A percentile compares a stretch with the other conserved stretches of the same genome.
Conservation (phyloP, 1,140 invertebrate species). For the Drosophila carrolli region DNA sequence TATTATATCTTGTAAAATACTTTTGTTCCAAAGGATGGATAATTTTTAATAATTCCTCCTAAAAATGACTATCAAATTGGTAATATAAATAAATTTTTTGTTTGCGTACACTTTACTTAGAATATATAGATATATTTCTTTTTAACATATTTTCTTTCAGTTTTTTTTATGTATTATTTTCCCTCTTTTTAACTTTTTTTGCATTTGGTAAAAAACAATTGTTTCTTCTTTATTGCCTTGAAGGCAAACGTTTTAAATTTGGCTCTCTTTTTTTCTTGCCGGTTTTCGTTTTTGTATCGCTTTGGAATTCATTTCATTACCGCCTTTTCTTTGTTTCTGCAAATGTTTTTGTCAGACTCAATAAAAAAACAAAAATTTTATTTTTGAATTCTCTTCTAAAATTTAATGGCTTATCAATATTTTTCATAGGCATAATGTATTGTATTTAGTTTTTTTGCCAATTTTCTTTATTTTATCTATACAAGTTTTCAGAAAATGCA, state of each 20-base stretch:
- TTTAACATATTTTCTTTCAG: not conserved
- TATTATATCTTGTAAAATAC: too few relatives aligned
- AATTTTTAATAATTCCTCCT: too few relatives aligned
- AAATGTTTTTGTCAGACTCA: constrained; percentile 4
- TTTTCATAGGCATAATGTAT: too few relatives aligned
- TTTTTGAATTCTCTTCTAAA: not conserved
- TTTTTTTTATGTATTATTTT: not conserved
- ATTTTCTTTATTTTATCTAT: too few relatives aligned
- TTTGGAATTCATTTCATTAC: constrained; percentile 10
- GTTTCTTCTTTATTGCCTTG: constrained; percentile 68
- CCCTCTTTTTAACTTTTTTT: not conserved
- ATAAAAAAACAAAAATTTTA: too few relatives aligned
- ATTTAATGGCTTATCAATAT: not conserved
- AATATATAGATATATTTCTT: not conserved
- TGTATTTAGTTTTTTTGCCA: too few relatives aligned
- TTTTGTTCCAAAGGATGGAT: too few relatives aligned
- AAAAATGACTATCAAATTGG: too few relatives aligned
- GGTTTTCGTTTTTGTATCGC: constrained; percentile 41
- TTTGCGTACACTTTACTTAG: too few relatives aligned
- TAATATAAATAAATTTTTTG: too few relatives aligned
- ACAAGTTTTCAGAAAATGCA: too few relatives aligned
- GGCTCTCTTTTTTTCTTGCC: constrained; percentile 40
- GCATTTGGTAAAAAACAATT: constrained; percentile 63
- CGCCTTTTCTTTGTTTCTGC: constrained; percentile 1
- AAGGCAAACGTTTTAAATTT: constrained; percentile 73